Evolutionary conservation across 1,140 invertebrate genomes (phyloP).

Genomic region (Drosophila repleta): DNA sequence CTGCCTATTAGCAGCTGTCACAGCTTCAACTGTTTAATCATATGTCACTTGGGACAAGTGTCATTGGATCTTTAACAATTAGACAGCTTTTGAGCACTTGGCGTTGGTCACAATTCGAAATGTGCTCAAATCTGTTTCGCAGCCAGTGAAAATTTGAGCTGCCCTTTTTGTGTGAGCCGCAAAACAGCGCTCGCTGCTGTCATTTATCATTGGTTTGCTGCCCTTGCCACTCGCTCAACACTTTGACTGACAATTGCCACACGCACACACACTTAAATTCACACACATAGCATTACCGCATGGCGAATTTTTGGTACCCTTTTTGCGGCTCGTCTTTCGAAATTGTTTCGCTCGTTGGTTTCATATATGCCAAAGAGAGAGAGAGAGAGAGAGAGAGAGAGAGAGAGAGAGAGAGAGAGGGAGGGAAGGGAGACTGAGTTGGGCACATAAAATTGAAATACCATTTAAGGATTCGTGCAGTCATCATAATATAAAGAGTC

Average conservation of each 20-base stretch:
- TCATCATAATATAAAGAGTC: constrained; percentile 47
- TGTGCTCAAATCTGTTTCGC: constrained; percentile 24
- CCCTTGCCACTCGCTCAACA: constrained; percentile 12
- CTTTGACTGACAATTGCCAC: constrained; percentile 15
- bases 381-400: not conserved
- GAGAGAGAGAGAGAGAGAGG: not conserved
- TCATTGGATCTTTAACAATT: constrained; percentile 20
- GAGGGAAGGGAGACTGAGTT: not conserved
- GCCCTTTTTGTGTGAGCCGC: constrained; percentile 22
- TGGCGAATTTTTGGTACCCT: constrained; percentile 30
- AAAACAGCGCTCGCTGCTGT: constrained; percentile 13
- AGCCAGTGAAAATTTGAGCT: constrained; percentile 22
- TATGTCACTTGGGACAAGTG: not conserved
- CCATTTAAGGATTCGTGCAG: constrained; percentile 44
- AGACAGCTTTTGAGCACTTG: constrained; percentile 17
- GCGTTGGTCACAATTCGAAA: constrained; percentile 18
- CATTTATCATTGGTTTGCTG: constrained; percentile 39
- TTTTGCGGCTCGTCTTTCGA: constrained; percentile 32
- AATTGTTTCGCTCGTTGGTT: constrained; percentile 44
- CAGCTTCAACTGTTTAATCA: not conserved
- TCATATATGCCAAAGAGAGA: constrained; percentile 14
- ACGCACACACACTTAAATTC: constrained; percentile 13
- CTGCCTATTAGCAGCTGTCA: not conserved
- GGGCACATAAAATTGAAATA: constrained; percentile 45
- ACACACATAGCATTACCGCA: constrained; percentile 26